Evolutionary conservation across 2,113 vertebrate species (phyloP).

Genomic region (Corydoras maculifer): DNA sequence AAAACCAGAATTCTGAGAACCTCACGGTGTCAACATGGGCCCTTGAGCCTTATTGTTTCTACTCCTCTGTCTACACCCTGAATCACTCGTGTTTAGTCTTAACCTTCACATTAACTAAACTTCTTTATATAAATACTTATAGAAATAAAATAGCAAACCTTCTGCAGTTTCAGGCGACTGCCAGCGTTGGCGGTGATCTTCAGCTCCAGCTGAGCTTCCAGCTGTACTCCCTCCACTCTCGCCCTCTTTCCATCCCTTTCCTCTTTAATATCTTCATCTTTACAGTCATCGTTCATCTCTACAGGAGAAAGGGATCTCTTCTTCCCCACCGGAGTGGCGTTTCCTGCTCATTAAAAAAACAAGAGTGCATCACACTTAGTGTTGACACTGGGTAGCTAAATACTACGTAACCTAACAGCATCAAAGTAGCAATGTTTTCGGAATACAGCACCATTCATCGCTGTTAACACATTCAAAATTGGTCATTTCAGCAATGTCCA

Average conservation of each 20-base stretch:
- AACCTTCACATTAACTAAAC: too few species aligned
- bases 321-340: constrained; percentile 47
- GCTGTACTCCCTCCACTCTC: constrained; percentile 60
- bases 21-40: too few species aligned
- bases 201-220: constrained; percentile 87
- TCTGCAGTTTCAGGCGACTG: constrained; percentile 67
- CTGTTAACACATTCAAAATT: neutral
- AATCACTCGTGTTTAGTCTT: too few species aligned
- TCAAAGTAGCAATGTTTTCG: too few species aligned
- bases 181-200: constrained; percentile 83
- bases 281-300: constrained; percentile 29
- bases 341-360: constrained; percentile 28
- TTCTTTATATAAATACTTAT: too few species aligned
- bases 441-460: neutral
- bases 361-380: neutral
- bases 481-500: neutral
- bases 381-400: too few species aligned
- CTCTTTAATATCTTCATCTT: constrained; percentile 34
- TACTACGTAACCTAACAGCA: too few species aligned
- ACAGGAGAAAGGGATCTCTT: constrained; percentile 65
- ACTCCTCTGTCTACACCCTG: too few species aligned
- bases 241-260: constrained; percentile 62
- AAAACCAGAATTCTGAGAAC: too few species aligned
- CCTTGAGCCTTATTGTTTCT: too few species aligned
- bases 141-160: too few species aligned